Conservation (phyloP, 2,113 vertebrate genomes). For the Carollia perspicillata region DNA sequence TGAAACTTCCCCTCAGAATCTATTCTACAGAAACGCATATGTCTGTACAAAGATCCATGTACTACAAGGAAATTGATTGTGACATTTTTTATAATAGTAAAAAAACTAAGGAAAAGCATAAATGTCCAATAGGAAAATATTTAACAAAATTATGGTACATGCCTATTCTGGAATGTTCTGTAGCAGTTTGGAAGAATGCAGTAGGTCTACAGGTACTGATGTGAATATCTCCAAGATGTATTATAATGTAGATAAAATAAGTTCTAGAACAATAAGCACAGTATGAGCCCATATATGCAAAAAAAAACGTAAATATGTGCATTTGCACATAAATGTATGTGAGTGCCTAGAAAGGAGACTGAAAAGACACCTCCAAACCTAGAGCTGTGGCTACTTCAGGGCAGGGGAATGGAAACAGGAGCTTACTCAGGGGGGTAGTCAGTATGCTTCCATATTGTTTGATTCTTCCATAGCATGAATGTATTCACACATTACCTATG, state of each 20-base stretch:
- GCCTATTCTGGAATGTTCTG: slow-evolving; percentile 6
- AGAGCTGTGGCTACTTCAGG: not conserved
- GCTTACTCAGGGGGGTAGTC: not conserved
- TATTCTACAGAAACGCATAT: not conserved
- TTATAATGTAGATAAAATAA: not conserved
- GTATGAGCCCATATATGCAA: not conserved
- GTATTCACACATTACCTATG: not conserved
- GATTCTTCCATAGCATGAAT: slow-evolving; percentile 13
- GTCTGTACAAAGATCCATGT: not conserved
- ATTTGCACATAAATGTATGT: not conserved
- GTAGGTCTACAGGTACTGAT: not conserved
- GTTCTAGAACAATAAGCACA: not conserved
- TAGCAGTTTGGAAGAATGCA: not conserved
- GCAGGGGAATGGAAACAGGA: not conserved
- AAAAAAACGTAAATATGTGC: not conserved
- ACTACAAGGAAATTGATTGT: not conserved
- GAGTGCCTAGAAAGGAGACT: not conserved
- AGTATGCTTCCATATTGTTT: not conserved
- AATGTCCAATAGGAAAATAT: not conserved
- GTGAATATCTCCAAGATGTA: not conserved
- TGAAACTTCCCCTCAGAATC: not conserved
- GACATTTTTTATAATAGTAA: not conserved
- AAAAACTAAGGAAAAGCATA: not conserved
- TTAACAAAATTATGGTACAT: not conserved
- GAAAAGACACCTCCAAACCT: not conserved